A percentile compares a stretch with the other conserved stretches of the same genome.
Conservation (phyloP, 2,888 invertebrate genomes). For the Ophion slaviceki region DNA sequence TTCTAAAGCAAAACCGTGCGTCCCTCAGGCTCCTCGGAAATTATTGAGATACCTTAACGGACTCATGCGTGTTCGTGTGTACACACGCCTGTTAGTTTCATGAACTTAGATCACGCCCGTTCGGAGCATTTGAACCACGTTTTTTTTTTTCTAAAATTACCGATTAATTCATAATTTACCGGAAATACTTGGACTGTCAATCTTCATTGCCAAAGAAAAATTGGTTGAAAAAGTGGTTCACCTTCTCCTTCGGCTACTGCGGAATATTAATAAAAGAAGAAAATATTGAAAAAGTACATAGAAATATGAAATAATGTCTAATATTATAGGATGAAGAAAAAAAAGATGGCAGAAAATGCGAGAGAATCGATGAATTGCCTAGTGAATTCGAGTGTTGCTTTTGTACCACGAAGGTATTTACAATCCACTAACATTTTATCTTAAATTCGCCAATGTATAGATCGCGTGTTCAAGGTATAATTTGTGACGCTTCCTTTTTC, state of each 20-base stretch:
- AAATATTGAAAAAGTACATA: conserved; percentile 54
- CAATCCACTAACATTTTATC: conserved; percentile 74
- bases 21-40: conserved; percentile 66
- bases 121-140: conserved; percentile 62
- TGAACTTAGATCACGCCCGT: conserved; percentile 43
- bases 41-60: conserved; percentile 32
- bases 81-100: conserved; percentile 56
- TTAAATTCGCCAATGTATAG: conserved; percentile 61
- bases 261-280: conserved; percentile 10
- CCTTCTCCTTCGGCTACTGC: conserved; percentile 48
- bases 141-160: background rate
- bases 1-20: conserved; percentile 19
- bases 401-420: conserved; percentile 96
- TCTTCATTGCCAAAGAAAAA: background rate
- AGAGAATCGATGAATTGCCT: conserved; percentile 94
- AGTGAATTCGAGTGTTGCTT: conserved; percentile 99
- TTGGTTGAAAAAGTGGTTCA: conserved; percentile 47
- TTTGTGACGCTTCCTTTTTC: background rate
- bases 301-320: conserved; percentile 75
- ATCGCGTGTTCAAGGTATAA: conserved; percentile 30
- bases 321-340: conserved; percentile 86
- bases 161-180: background rate
- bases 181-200: background rate
- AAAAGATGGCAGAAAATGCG: conserved; percentile 87
- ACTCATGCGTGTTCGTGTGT: conserved; percentile 37